These are phyloP conservation scores for Drosophila malerkotliana DNA, from an alignment of 1,140 invertebrate species.

Conservation along the genomic window DNA sequence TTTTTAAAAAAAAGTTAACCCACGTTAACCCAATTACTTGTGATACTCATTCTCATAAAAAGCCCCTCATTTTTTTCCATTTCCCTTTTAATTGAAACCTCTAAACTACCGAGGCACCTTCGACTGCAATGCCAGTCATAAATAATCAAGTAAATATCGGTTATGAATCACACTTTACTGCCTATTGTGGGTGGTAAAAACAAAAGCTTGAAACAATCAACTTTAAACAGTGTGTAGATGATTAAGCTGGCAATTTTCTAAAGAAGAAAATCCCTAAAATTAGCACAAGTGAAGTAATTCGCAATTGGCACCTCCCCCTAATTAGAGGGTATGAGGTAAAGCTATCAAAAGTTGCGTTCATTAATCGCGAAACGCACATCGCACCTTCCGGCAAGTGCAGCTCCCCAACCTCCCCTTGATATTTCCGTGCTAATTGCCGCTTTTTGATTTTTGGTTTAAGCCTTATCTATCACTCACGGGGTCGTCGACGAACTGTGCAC, in stretches of 20 bases:
- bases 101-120: constrained; percentile 1
- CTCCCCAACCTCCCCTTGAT: constrained; percentile 3
- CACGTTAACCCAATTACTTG: background rate
- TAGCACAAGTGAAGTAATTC: constrained; percentile 14
- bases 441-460: constrained; percentile 53
- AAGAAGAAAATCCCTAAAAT: constrained; percentile 25
- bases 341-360: constrained; percentile 4
- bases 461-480: constrained; percentile 5
- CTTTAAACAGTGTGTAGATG: background rate
- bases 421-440: constrained; percentile 54
- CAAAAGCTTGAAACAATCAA: too few species aligned
- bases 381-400: background rate
- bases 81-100: background rate
- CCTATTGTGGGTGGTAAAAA: background rate
- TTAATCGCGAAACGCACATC: constrained; percentile 26
- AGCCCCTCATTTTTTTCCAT: background rate
- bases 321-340: background rate
- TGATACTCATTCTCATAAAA: background rate
- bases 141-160: background rate
- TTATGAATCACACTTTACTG: constrained; percentile 20
- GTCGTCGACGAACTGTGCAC: constrained; percentile 33
- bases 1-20: background rate
- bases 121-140: background rate
- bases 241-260: constrained; percentile 3
- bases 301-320: background rate